Evolutionary conservation across 2,113 vertebrate species (phyloP).

Genomic region (Agapornis roseicollis): DNA sequence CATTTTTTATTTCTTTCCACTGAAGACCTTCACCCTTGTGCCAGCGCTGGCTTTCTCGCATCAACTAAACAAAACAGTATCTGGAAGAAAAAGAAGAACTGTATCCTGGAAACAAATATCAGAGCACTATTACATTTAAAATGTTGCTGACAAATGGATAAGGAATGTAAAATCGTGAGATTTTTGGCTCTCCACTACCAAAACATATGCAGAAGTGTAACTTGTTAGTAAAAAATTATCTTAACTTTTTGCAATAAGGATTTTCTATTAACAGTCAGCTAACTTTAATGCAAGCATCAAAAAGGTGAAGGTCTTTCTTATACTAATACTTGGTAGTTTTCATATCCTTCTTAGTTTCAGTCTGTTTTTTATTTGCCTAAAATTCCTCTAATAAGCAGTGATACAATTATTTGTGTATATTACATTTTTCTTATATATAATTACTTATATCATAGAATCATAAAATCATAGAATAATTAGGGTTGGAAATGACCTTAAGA

Average conservation of each 20-base stretch:
- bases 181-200: neutral
- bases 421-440: neutral
- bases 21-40: neutral
- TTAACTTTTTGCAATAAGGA: neutral
- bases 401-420: neutral
- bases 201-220: neutral
- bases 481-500: no score
- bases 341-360: neutral
- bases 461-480: no score
- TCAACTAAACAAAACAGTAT: neutral
- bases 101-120: neutral
- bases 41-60: neutral
- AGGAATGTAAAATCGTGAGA: neutral
- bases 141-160: neutral
- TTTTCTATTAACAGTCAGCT: neutral
- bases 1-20: neutral
- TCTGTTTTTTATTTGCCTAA: neutral
- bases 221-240: neutral
- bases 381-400: neutral
- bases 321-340: neutral
- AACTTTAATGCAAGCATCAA: neutral
- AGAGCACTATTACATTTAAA: neutral
- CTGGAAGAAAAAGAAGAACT: neutral
- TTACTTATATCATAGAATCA: no score
- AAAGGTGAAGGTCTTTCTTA: neutral